phyloP scores from a whole-genome alignment of 2,113 vertebrate genomes.

The Mobula hypostoma region DNA sequence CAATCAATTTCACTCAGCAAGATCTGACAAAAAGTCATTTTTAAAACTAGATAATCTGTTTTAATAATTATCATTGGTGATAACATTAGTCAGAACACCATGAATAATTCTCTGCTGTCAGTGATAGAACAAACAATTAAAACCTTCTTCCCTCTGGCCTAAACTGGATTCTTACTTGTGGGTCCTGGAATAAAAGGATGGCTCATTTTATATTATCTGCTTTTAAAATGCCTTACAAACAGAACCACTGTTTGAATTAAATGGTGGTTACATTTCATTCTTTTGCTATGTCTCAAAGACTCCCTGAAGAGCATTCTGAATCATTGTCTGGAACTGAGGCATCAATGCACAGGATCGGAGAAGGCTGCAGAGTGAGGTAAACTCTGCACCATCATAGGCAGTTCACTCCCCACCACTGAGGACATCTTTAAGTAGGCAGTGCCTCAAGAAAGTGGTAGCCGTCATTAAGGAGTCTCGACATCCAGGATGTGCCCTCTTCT shows the following conservation, averaged over 20 bases:
- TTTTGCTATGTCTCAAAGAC: no score
- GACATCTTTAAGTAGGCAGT: no score
- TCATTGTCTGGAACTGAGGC: no score
- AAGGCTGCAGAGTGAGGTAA: no score
- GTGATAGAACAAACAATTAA: not conserved
- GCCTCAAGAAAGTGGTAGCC: no score
- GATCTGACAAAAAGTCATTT: not conserved
- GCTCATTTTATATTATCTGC: not conserved
- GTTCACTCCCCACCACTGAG: no score
- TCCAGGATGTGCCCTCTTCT: no score
- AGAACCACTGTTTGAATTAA: not conserved
- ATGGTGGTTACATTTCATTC: no score
- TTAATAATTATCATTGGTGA: not conserved
- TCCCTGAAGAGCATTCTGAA: no score
- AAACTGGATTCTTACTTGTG: not conserved
- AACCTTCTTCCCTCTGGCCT: not conserved
- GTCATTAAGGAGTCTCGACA: no score
- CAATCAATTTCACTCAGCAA: not conserved
- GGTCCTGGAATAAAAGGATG: not conserved
- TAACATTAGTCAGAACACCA: not conserved
- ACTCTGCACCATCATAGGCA: no score
- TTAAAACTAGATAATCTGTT: not conserved
- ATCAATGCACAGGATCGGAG: no score
- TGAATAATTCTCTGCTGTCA: not conserved
- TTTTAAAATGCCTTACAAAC: not conserved